Evolutionary conservation across 2,888 invertebrate genomes (phyloP).

Genomic region (Scotopteryx bipunctaria): DNA sequence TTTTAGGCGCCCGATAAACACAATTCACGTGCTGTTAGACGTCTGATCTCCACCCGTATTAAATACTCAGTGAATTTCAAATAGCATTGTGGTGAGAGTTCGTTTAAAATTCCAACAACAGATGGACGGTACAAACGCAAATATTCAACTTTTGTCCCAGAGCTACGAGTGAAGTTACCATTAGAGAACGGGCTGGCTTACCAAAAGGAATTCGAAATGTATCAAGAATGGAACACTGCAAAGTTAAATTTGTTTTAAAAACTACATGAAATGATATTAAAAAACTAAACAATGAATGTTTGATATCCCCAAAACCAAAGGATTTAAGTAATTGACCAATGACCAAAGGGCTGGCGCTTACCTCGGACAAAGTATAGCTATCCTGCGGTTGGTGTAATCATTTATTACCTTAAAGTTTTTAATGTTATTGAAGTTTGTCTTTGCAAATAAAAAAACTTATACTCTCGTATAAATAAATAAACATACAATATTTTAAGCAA

Average conservation of each 20-base stretch:
- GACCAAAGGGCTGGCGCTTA: too few species aligned
- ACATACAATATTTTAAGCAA: too few species aligned
- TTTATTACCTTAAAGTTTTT: too few species aligned
- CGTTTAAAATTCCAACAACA: conserved; percentile 19
- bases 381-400: too few species aligned
- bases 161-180: conserved; percentile 10
- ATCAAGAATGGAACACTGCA: not conserved
- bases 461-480: too few species aligned
- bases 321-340: too few species aligned
- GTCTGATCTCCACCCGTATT: conserved; percentile 2
- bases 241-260: not conserved
- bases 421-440: too few species aligned
- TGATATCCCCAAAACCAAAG: too few species aligned
- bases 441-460: too few species aligned
- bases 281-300: too few species aligned
- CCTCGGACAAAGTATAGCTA: too few species aligned
- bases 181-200: conserved; percentile 4
- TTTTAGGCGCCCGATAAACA: not conserved
- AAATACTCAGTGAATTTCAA: conserved; percentile 20
- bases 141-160: conserved; percentile 20
- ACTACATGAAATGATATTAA: too few species aligned
- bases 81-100: conserved; percentile 6
- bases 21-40: not conserved
- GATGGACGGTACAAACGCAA: conserved; percentile 17
- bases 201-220: conserved; percentile 15